Base-by-base conservation (phyloP, 2,888 invertebrate genomes). In the Ectemnius lituratus region DNA sequence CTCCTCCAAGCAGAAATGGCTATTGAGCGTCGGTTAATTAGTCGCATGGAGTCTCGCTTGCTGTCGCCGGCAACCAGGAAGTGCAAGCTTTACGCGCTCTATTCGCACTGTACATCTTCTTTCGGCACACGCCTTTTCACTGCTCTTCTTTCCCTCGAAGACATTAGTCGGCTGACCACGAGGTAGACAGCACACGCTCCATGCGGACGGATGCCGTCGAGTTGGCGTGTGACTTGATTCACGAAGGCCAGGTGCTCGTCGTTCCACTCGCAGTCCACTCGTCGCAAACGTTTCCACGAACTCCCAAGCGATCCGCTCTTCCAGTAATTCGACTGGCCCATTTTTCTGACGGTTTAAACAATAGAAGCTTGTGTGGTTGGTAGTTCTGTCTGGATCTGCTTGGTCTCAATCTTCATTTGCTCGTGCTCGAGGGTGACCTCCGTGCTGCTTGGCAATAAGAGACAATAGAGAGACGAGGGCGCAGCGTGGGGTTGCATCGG, bases 21-120 rank as follows among this genome's bases (percentile, higher is more conserved):
- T 81, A 76, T 75, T 77, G 83, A 74, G 76, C 83, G 82, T 78
- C 71, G 83, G 80, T 78, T 83, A 82, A 82, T 83, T 83, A 76
- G 68, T 59, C 68, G 76, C 76, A 20, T 45, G 58, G 68, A 64
- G 74, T 60, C 70, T 67, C 74, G 82, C 79, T 81, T 71, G 66
- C 62, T 65, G 76, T 16, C 78, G 69, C 23, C 23, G 2, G 37
- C 37, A 1, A 73, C 67, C 76, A 73, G 73, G 75, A 78, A 81
- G 78, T 69, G 69, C 75, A 57, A 62, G 69, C 65, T 70, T 67
- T 63, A 67, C 60, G 68, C 45, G 46, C 20, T 0, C 46, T 11
- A 23, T 3, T 23, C 23, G 23, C 23, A 23, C 23, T 23, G 2
- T 23, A 23, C 20, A n/a, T 60, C 45, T 18, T 61, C 18, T 61